These are phyloP conservation scores for Phyllostomus hastatus DNA, from an alignment of 2,113 vertebrate genomes.

Conservation along the genomic window DNA sequence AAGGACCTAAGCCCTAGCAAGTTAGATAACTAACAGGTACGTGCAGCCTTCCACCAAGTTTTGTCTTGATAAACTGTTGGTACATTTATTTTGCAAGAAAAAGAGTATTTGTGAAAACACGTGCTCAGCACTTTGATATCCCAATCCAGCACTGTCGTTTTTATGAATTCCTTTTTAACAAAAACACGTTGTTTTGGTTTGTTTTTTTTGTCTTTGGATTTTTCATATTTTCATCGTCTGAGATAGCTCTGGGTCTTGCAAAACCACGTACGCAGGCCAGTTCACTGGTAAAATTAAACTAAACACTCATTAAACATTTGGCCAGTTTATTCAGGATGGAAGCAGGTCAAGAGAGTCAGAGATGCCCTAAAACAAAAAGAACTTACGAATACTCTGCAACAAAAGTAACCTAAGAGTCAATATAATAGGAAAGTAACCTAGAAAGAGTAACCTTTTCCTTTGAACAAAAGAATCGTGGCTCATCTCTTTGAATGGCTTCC, in stretches of 20 bases:
- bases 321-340: neutral
- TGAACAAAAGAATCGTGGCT: neutral
- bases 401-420: neutral
- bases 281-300: neutral
- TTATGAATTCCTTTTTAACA: neutral
- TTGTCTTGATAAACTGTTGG: neutral
- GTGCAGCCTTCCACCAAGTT: neutral
- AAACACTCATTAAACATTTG: neutral
- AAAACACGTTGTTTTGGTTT: neutral
- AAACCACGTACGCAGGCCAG: neutral
- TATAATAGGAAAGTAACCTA: neutral
- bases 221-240: neutral
- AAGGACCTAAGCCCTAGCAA: neutral
- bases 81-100: neutral
- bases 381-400: neutral
- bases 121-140: rapidly evolving
- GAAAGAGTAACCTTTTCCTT: neutral
- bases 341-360: neutral
- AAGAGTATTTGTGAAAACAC: neutral
- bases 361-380: too few relatives aligned
- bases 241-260: neutral
- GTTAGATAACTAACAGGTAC: neutral
- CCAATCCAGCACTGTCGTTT: neutral
- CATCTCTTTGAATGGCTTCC: neutral
- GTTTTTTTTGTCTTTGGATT: neutral